phyloP scores from a whole-genome alignment of 2,113 vertebrate species.

The Azemiops feae region DNA sequence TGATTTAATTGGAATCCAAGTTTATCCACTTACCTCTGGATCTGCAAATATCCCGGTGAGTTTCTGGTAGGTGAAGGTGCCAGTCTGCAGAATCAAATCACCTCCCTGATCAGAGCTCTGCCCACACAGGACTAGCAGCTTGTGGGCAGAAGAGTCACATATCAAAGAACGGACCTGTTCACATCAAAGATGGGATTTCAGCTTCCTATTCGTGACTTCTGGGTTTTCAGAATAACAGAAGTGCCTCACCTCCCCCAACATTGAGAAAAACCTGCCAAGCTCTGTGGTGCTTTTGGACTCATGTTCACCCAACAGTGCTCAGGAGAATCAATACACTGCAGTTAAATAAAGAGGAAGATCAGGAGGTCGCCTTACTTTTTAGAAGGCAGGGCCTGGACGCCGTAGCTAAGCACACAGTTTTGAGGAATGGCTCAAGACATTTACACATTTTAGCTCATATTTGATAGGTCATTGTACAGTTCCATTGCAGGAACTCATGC shows the following conservation, averaged over 20 bases:
- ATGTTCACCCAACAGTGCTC: too few species aligned
- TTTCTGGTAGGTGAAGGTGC: constrained; percentile 83
- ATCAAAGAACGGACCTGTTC: constrained; percentile 82
- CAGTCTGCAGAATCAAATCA: constrained; percentile 84
- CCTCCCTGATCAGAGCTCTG: constrained; percentile 87
- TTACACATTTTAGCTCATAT: background rate
- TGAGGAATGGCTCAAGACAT: background rate
- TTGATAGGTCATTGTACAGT: background rate
- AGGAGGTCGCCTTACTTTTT: too few species aligned
- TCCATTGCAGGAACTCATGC: background rate
- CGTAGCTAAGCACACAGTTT: background rate
- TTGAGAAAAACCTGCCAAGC: background rate
- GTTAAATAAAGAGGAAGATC: background rate
- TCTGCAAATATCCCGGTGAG: constrained; percentile 83
- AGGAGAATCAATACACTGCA: background rate
- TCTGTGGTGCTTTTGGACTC: background rate
- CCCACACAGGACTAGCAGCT: constrained; percentile 88
- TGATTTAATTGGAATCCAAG: background rate
- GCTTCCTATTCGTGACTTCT: background rate
- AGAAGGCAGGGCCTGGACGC: background rate
- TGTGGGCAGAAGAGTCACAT: constrained; percentile 81
- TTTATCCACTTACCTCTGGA: constrained; percentile 74
- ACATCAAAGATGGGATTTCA: background rate
- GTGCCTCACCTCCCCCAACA: background rate
- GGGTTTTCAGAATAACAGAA: background rate